phyloP scores from a whole-genome alignment of 2,797 vertebrate genomes.

The Smutsia gigantea region DNA sequence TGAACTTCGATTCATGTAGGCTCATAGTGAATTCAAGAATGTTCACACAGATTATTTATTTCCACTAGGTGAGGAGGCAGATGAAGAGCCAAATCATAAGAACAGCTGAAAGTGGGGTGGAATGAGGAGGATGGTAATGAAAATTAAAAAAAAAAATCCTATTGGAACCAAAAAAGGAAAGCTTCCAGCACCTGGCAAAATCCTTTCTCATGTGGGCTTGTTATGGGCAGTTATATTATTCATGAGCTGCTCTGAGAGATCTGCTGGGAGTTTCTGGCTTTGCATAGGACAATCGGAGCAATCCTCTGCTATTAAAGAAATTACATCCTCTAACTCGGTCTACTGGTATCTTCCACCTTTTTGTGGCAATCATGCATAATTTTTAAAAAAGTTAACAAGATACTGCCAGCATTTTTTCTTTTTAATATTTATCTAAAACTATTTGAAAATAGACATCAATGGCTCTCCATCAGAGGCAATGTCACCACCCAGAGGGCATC shows the following conservation, averaged over 20 bases:
- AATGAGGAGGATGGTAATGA: background rate
- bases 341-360: background rate
- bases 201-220: background rate
- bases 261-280: background rate
- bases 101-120: background rate
- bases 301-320: background rate
- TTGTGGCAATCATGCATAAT: background rate
- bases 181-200: background rate
- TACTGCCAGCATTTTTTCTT: background rate
- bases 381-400: background rate
- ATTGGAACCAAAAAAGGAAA: background rate
- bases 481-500: background rate
- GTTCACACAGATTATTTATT: background rate
- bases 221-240: background rate
- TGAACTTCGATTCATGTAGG: background rate
- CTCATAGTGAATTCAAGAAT: background rate
- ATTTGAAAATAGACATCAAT: background rate
- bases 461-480: background rate
- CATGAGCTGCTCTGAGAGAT: background rate
- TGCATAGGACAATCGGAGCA: background rate
- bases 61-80: background rate
- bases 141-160: background rate
- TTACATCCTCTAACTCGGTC: background rate
- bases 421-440: background rate
- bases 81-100: background rate